phyloP scores from a whole-genome alignment of 2,113 vertebrate species.

The Piaya cayana region DNA sequence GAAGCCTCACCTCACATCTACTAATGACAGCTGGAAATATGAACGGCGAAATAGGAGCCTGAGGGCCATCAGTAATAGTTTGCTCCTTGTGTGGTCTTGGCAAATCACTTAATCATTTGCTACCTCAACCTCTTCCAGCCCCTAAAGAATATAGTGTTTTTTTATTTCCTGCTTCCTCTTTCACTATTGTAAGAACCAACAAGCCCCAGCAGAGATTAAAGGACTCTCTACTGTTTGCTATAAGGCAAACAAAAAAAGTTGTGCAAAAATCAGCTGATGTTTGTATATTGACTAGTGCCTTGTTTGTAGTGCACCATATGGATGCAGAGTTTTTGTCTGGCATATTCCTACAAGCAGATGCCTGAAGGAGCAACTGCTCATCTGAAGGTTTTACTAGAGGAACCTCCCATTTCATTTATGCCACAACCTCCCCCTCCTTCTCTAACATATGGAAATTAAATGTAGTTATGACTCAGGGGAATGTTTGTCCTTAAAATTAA shows the following conservation, averaged over 20 bases:
- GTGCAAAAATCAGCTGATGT: constrained; percentile 4
- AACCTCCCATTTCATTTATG: not conserved
- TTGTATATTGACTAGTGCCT: not conserved
- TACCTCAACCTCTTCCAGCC: not conserved
- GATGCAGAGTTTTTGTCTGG: constrained; percentile 1
- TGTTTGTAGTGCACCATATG: constrained; percentile 38
- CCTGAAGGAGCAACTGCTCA: constrained; percentile 33
- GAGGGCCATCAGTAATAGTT: not conserved
- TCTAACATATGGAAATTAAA: constrained; percentile 1
- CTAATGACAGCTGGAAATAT: not conserved
- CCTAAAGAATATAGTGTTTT: not conserved
- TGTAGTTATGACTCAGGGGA: not conserved
- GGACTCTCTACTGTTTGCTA: not conserved
- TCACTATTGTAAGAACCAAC: not conserved
- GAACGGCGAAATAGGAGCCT: not conserved
- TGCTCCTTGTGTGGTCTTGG: not conserved
- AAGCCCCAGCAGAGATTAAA: not conserved
- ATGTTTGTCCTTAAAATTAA: not conserved
- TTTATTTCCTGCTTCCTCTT: not conserved
- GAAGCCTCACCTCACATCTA: not conserved
- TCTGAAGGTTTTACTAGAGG: not conserved
- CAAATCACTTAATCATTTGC: not conserved
- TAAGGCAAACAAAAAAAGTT: not conserved
- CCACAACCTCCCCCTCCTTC: not conserved
- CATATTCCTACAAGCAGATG: constrained; percentile 36